Evolutionary conservation across 2,797 vertebrate genomes (phyloP), one percentile per base, ranked within the genome.

Genomic region (Acanthurus leucopareius): DNA sequence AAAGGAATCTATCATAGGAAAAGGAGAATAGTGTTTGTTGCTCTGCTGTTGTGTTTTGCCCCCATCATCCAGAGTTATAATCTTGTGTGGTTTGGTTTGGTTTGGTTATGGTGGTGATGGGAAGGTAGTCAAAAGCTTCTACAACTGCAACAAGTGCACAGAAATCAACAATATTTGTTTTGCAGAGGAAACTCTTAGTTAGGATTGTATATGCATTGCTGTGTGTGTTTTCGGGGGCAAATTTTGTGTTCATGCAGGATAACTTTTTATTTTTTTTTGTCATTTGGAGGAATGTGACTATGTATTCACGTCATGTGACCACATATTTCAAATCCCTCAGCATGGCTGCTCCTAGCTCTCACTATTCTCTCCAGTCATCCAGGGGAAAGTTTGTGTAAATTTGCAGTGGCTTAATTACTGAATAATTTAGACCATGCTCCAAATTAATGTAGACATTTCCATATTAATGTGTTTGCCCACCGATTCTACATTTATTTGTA

Each of bases 371-470:
- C 83, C 90, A 92, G 89, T 92, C 92, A 88, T 91, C 80, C 90
- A 86, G 85, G 83, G 92, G 90, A 85, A 94, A 93, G 92, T 93
- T 94, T 94, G 93, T 93, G 93, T 86, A 95, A 94, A 95, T 95
- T 95, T 95, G 93, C 94, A 84, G 86, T 90, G 85, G 91, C 90
- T 94, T 95, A 95, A 95, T 95, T 95, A 95, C 91, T 95, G 94
- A 95, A 95, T 95, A 95, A 95, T 95, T 94, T 93, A 95, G 87
- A 92, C 86, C 91, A 90, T 92, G 93, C 91, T 88, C 88, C 90
- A 94, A 94, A 94, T 95, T 92, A 94, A 95, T 94, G 93, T 93
- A 93, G 93, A 93, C 91, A 94, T 95, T 95, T 94, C 93, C 94
- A 95, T 95, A 94, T 95, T 95, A 94, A 95, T 95, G 92, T 95